These are phyloP conservation scores for Subacronicta megacephala DNA, from an alignment of 2,888 invertebrate genomes.

Conservation along the genomic window DNA sequence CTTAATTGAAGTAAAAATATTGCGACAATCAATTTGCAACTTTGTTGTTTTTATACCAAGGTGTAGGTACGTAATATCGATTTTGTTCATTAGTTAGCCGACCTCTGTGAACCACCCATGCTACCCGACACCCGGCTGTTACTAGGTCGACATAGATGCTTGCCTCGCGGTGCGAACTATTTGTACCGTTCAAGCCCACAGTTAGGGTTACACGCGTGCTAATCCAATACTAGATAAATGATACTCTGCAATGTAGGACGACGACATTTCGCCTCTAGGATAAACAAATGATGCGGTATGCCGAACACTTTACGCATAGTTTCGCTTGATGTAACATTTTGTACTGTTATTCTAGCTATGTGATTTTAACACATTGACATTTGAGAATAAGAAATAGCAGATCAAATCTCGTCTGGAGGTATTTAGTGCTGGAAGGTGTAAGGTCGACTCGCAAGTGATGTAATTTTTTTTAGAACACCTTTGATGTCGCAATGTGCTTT, in stretches of 20 bases:
- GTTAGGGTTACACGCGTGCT: constrained; percentile 79
- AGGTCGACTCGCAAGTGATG: constrained; percentile 25
- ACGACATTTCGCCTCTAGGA: constrained; percentile 63
- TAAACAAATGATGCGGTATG: constrained; percentile 58
- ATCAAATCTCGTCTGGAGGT: constrained; percentile 31
- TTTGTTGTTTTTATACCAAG: constrained; percentile 9
- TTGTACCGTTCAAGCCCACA: constrained; percentile 83
- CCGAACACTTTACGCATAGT: constrained; percentile 44
- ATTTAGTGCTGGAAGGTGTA: constrained; percentile 34
- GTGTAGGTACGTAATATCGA: constrained; percentile 46
- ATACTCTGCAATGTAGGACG: constrained; percentile 71
- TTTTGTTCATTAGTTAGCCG: constrained; percentile 55
- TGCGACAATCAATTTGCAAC: constrained; percentile 15
- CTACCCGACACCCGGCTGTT: constrained; percentile 75
- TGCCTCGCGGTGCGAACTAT: constrained; percentile 74
- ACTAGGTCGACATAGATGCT: constrained; percentile 77
- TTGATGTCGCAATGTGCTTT: constrained; percentile 11
- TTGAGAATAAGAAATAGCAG: constrained; percentile 40
- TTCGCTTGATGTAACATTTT: constrained; percentile 43
- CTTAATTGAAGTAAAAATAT: constrained; percentile 21
- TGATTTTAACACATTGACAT: constrained; percentile 48
- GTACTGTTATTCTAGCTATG: constrained; percentile 40
- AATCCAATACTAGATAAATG: constrained; percentile 78
- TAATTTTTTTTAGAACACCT: constrained; percentile 23
- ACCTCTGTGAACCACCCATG: constrained; percentile 63